These are phyloP conservation scores for Siphamia tubifer DNA, from an alignment of 2,113 vertebrate species.

Conservation along the genomic window DNA sequence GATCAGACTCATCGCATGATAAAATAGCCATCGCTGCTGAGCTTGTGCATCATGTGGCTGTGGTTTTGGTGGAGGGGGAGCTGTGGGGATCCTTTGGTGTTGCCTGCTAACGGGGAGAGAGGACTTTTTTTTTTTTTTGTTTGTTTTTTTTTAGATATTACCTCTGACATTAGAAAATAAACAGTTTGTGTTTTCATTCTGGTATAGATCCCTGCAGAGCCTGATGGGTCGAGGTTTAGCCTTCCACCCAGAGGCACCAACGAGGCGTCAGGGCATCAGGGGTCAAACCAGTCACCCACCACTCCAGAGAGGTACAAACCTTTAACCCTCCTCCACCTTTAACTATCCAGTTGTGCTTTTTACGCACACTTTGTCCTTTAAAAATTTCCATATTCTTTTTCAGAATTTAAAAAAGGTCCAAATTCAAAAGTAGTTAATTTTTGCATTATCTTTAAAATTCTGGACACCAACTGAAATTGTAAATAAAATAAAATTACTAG, in stretches of 20 bases:
- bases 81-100: slow-evolving; percentile 14
- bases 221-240: slow-evolving; percentile 66
- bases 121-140: no score
- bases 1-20: no score
- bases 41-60: background rate
- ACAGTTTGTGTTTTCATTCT: background rate
- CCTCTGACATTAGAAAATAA: no score
- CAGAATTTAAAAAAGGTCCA: no score
- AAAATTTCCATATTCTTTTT: no score
- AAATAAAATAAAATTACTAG: no score
- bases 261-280: slow-evolving; percentile 25
- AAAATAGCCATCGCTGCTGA: background rate
- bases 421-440: no score
- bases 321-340: no score
- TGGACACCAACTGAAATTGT: no score
- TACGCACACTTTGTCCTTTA: no score
- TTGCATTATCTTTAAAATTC: no score
- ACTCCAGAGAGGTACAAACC: slow-evolving; percentile 82
- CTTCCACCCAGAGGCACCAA: slow-evolving; percentile 56
- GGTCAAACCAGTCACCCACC: slow-evolving; percentile 46
- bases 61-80: slow-evolving; percentile 34
- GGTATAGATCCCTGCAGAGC: slow-evolving; percentile 31
- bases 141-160: background rate
- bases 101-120: background rate
- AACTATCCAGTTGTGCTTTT: no score